Conservation (phyloP, 2,113 vertebrate genomes). For the Cercocebus atys region DNA sequence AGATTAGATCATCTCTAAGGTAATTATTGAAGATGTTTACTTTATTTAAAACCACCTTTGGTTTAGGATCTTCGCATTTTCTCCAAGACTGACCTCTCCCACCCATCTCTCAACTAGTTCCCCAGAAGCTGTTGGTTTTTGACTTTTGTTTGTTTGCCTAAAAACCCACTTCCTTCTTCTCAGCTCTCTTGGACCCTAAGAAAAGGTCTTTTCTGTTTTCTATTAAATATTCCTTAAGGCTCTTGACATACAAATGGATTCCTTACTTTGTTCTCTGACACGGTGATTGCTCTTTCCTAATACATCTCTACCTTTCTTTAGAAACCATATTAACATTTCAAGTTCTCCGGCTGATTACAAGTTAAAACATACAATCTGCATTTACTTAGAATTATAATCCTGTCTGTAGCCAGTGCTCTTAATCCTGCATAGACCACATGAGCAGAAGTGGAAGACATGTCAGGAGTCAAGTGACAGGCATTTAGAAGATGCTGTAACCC, state of each 20-base stretch:
- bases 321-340: slow-evolving; percentile 2
- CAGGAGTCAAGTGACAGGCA: not conserved
- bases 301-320: not conserved
- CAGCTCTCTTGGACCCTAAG: not conserved
- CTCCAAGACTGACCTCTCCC: not conserved
- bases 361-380: not conserved
- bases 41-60: slow-evolving; percentile 3
- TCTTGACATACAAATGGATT: not conserved
- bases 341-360: not conserved
- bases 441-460: not conserved
- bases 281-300: not conserved
- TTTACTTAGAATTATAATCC: not conserved
- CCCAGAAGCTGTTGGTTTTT: not conserved
- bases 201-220: slow-evolving; percentile 13
- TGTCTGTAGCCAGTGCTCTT: not conserved
- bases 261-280: not conserved
- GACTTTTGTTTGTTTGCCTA: not conserved
- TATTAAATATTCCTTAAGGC: not conserved
- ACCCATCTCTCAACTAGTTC: not conserved
- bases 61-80: not conserved
- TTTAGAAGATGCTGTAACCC: slow-evolving; percentile 8
- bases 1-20: not conserved
- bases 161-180: not conserved
- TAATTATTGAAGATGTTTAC: slow-evolving; percentile 10
- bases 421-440: not conserved